A percentile compares a stretch with the other conserved stretches of the same genome.
phyloP scores from a whole-genome alignment of 2,113 vertebrate genomes.

The Isichthys henryi region DNA sequence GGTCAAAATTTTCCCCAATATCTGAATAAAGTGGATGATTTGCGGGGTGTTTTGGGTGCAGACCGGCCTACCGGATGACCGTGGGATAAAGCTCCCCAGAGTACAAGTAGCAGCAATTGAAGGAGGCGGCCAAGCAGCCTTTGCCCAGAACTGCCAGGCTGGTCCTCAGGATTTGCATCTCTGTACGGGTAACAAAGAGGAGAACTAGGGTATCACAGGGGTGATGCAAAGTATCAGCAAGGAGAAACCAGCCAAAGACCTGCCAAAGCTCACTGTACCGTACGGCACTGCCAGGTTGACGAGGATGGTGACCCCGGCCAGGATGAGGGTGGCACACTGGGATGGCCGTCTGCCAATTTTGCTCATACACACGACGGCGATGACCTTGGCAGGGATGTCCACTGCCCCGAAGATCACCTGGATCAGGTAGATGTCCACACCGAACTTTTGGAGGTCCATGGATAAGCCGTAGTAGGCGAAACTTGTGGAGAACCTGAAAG shows the following conservation, averaged over 20 bases:
- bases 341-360: slow-evolving; percentile 52
- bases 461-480: slow-evolving; percentile 67
- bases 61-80: slow-evolving; percentile 50
- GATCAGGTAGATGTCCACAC: slow-evolving; percentile 65
- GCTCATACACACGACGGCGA: slow-evolving; percentile 54
- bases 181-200: slow-evolving; percentile 44
- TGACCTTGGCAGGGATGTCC: slow-evolving; percentile 66
- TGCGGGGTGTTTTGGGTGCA: too few species aligned
- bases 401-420: slow-evolving; percentile 67
- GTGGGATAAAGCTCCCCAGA: slow-evolving; percentile 60
- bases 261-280: slow-evolving; percentile 51
- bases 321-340: slow-evolving; percentile 48
- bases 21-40: too few species aligned
- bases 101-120: slow-evolving; percentile 73
- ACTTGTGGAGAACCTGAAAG: slow-evolving; percentile 58
- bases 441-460: slow-evolving; percentile 72
- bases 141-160: slow-evolving; percentile 77
- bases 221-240: background rate
- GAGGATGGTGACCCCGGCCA: slow-evolving; percentile 58
- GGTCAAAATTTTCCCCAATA: background rate
- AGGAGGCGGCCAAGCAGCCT: slow-evolving; percentile 75
- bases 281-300: slow-evolving; percentile 63
- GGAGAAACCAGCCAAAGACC: background rate
- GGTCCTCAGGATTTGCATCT: slow-evolving; percentile 61
- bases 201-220: background rate